These are phyloP conservation scores for Vanessa tameamea DNA, from an alignment of 1,140 invertebrate genomes.

Conservation along the genomic window DNA sequence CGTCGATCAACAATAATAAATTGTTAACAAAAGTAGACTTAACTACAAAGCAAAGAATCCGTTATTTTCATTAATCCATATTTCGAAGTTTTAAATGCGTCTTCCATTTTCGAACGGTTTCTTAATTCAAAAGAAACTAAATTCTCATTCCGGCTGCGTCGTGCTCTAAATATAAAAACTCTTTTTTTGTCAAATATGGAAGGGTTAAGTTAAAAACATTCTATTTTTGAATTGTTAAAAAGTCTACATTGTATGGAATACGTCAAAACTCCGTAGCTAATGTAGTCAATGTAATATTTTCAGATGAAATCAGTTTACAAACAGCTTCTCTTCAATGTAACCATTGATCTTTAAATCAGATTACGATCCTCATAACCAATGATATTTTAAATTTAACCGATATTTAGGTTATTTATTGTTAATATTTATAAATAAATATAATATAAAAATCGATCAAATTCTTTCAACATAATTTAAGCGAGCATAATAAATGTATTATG, in stretches of 20 bases:
- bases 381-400: neutral
- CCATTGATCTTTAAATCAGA: slow-evolving; percentile 16
- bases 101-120: slow-evolving; percentile 72
- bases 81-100: slow-evolving; percentile 57
- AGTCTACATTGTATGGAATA: slow-evolving; percentile 80
- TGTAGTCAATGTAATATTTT: slow-evolving; percentile 47
- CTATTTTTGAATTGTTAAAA: slow-evolving; percentile 80
- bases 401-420: too few species aligned
- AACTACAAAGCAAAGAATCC: slow-evolving; percentile 30
- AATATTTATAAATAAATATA: too few species aligned
- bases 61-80: slow-evolving; percentile 63
- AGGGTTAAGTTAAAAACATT: slow-evolving; percentile 81
- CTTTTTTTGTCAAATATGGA: slow-evolving; percentile 80
- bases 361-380: neutral
- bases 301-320: slow-evolving; percentile 37
- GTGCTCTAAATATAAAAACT: slow-evolving; percentile 79
- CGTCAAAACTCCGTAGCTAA: slow-evolving; percentile 72
- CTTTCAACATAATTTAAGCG: too few species aligned
- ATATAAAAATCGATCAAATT: too few species aligned
- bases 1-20: neutral
- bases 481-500: too few species aligned
- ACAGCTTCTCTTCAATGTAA: neutral
- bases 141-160: slow-evolving; percentile 73
- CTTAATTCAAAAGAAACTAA: slow-evolving; percentile 75
- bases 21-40: slow-evolving; percentile 7